phyloP scores from a whole-genome alignment of 2,797 vertebrate genomes.

The Enteromius thamalakanensis region DNA sequence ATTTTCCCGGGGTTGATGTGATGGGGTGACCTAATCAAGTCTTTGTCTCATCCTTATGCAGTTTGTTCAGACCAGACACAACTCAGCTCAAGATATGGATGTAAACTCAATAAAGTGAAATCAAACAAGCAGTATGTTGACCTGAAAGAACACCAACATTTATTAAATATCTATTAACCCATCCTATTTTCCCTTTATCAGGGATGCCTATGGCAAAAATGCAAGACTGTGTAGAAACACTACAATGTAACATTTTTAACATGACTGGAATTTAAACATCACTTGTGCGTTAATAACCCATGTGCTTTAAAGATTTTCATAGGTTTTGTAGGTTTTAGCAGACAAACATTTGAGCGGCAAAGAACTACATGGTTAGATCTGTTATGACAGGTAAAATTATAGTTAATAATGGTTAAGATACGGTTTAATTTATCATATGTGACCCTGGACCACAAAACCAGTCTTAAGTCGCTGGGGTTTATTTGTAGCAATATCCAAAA shows the following conservation, averaged over 20 bases:
- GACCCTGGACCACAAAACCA: too few species aligned
- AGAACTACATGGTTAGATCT: neutral
- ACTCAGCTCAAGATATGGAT: constrained; percentile 3
- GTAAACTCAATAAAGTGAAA: constrained; percentile 17
- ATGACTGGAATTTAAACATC: neutral
- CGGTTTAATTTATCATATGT: neutral
- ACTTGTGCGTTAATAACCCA: neutral
- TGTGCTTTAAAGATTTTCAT: neutral
- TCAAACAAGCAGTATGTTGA: neutral
- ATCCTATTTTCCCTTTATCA: neutral
- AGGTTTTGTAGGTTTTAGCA: neutral
- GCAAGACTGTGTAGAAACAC: neutral
- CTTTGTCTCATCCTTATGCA: constrained; percentile 18
- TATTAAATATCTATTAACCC: neutral
- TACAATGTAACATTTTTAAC: neutral
- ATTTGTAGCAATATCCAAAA: too few species aligned
- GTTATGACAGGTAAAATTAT: neutral
- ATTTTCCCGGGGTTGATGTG: constrained; percentile 44
- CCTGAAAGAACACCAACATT: neutral
- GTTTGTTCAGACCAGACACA: neutral
- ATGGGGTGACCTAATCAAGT: constrained; percentile 26
- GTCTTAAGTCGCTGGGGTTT: too few species aligned
- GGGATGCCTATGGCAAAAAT: neutral
- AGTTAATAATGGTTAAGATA: neutral
- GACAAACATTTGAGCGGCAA: neutral